These are phyloP conservation scores for Notocelia uddmanniana DNA, from an alignment of 2,888 invertebrate species.

Conservation along the genomic window DNA sequence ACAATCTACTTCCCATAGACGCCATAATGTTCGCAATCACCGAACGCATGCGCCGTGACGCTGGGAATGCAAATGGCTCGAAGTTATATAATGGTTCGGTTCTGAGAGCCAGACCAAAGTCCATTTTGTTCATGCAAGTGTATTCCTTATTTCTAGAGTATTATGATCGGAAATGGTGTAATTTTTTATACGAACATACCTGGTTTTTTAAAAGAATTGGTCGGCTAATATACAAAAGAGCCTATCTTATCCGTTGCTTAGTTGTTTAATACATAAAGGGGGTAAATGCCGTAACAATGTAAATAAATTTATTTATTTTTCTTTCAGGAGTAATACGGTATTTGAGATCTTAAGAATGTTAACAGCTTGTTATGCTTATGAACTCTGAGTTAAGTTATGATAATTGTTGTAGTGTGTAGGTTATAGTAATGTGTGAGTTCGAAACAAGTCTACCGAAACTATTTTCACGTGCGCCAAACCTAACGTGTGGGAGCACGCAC, in stretches of 20 bases:
- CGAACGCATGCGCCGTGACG: conserved; percentile 26
- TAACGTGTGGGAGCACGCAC: too few species aligned
- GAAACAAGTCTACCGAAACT: too few species aligned
- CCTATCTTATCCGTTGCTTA: not conserved
- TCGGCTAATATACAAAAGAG: not conserved
- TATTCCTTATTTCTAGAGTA: not conserved
- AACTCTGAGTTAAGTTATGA: not conserved
- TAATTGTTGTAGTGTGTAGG: too few species aligned
- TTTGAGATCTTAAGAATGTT: conserved; percentile 8
- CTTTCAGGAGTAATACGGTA: not conserved
- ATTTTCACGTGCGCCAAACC: too few species aligned
- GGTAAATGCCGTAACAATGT: not conserved
- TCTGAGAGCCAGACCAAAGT: not conserved
- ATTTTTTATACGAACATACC: not conserved
- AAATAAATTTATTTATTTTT: conserved; percentile 2
- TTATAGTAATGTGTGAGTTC: too few species aligned
- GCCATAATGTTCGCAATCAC: conserved; percentile 39
- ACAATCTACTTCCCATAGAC: conserved; percentile 27
- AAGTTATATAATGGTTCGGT: conserved; percentile 18
- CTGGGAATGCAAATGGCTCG: conserved; percentile 35
- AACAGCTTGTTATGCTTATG: conserved; percentile 2
- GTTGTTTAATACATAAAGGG: not conserved
- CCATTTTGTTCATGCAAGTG: not conserved
- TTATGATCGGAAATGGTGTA: not conserved
- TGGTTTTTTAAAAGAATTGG: not conserved